Evolutionary conservation across 1,140 invertebrate species (phyloP).

Genomic region (Zophobas atratus): DNA sequence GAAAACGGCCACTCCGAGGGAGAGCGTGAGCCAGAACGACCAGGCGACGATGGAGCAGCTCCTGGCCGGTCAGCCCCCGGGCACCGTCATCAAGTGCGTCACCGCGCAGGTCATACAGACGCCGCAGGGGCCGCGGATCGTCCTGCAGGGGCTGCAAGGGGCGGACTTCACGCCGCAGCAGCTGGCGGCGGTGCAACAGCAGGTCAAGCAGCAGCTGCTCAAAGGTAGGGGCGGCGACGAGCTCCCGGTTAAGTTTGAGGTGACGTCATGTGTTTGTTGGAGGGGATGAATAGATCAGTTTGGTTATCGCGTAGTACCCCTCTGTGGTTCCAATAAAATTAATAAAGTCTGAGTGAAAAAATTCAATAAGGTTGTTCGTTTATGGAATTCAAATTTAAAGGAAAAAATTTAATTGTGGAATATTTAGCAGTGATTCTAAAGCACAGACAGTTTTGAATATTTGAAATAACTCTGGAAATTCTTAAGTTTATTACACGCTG

Average conservation of each 20-base stretch:
- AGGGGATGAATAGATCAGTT: background rate
- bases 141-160: constrained; percentile 86
- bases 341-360: too few species aligned
- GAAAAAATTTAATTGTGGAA: too few species aligned
- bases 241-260: background rate
- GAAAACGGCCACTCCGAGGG: constrained; percentile 51
- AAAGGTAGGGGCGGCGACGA: constrained; percentile 74
- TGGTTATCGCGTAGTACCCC: background rate
- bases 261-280: background rate
- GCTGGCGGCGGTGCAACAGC: constrained; percentile 84
- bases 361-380: too few species aligned
- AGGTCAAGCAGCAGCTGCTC: constrained; percentile 89
- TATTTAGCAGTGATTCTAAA: too few species aligned
- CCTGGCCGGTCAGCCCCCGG: constrained; percentile 82
- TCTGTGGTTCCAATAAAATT: background rate
- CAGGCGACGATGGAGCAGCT: constrained; percentile 78
- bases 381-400: too few species aligned
- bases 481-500: too few species aligned
- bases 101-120: constrained; percentile 88
- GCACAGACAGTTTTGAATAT: too few species aligned
- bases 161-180: constrained; percentile 87
- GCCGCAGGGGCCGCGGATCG: constrained; percentile 85
- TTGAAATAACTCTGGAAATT: too few species aligned
- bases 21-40: constrained; percentile 64
- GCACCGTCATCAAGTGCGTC: constrained; percentile 90